Percentiles rank a stretch among this genome's conserved stretches.
Conservation (phyloP, 2,113 vertebrate species). For the Siphamia tubifer region DNA sequence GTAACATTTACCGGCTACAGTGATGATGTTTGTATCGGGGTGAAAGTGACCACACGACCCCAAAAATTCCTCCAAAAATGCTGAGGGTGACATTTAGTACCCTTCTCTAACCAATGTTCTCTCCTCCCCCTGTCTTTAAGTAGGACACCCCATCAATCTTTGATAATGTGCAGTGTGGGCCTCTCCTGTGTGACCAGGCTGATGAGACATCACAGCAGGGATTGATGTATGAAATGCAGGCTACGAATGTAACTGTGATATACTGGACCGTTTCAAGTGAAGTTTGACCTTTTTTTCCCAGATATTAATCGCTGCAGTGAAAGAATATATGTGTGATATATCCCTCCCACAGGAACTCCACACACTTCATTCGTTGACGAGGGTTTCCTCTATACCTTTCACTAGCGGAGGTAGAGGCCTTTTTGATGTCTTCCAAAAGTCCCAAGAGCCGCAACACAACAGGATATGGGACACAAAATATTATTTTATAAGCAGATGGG, state of each 20-base stretch:
- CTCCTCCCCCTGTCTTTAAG: slow-evolving; percentile 61
- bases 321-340: slow-evolving; percentile 75
- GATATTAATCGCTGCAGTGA: slow-evolving; percentile 78
- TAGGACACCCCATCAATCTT: slow-evolving; percentile 80
- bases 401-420: neutral
- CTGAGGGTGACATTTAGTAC: slow-evolving; percentile 27
- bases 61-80: slow-evolving; percentile 21
- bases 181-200: slow-evolving; percentile 71
- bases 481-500: slow-evolving; percentile 70
- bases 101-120: slow-evolving; percentile 4
- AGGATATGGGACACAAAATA: slow-evolving; percentile 65
- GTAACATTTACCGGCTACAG: neutral
- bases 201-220: slow-evolving; percentile 72
- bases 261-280: slow-evolving; percentile 76
- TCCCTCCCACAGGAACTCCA: slow-evolving; percentile 62
- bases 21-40: slow-evolving; percentile 17
- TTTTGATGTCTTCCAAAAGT: slow-evolving; percentile 44
- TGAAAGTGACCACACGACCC: neutral
- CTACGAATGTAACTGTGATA: slow-evolving; percentile 75
- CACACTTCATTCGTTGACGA: slow-evolving; percentile 63
- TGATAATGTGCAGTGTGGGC: slow-evolving; percentile 68
- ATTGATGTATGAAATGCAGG: slow-evolving; percentile 75
- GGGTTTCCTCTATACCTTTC: slow-evolving; percentile 44
- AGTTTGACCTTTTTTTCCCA: slow-evolving; percentile 79
- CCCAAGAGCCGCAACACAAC: slow-evolving; percentile 55